Base-by-base conservation (phyloP, 2,797 vertebrate genomes). In the Peromyscus aztecus region DNA sequence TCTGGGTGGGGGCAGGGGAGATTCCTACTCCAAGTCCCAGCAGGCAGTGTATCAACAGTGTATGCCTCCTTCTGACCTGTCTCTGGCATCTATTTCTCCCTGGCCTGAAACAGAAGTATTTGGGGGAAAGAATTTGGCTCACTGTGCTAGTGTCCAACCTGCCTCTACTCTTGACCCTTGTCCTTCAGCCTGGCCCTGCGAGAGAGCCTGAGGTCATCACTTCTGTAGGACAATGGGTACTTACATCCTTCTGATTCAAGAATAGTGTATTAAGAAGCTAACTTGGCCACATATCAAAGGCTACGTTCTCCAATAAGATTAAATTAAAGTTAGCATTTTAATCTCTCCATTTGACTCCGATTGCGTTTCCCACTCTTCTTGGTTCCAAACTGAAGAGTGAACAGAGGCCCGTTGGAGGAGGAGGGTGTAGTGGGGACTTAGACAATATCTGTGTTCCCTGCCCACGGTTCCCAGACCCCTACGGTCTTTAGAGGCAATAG, bases 401-500 rank as follows among this genome's bases (percentile, higher is more conserved):
- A 78, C 91, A 89, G 89, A 76, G 55, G 89, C 3, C 1, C 3
- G 40, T 3, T 67, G 46, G 21, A 21, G 49, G 67, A 73, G n/a
- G 75, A 14, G 17, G 24, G 13, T 24, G 13, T 0, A n/a, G 57
- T 81, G 37, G 86, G 78, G 43, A 46, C 24, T 0, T 21, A 59
- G 90, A 76, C 59, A 34, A 43, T 55, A 57, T 46, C 40, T 0
- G 27, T 2, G 19, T 63, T 93, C 78, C 78, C 90, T 29, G 82
- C 46, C 88, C 88, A 43, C 57, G 71, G 24, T 80, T 94, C 90
- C 88, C 90, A 92, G 92, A 71, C 61, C 40, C 67, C 89, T 65
- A 1, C 0, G 78, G 82, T 83, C 92, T 96, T 92, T 89, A 87
- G 81, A 95, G 75, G 85, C 89, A 71, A 43, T 81, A 89, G 95